Base-by-base conservation (phyloP, 2,888 invertebrate genomes). In the Pasiphila rectangulata region DNA sequence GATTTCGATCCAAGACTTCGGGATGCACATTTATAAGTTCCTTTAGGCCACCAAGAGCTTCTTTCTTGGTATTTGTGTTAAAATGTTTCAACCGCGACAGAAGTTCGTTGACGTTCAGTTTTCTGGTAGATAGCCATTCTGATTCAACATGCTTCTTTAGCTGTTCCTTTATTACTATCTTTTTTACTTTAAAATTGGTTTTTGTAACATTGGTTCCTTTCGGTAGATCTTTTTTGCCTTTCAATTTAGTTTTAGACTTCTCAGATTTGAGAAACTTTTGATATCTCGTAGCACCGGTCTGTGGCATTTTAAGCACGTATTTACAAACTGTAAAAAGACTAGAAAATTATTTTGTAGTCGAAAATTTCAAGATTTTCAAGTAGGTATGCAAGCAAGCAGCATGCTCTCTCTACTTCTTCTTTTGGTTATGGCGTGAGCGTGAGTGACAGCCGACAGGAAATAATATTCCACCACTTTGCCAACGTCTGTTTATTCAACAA, bases 181-280 rank as follows among this genome's bases (percentile, higher is more conserved):
- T 95, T 66, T 94, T 94, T 0, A 96, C 92, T 90, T 97, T 96
- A 67, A 98, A 97, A 63, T 93, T 93, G 0, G 96, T 94, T 74
- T 96, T 93, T 0, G 98, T 98, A 2, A 96, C 93, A 90, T 98
- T 98, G 39, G 94, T 92, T 4, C 96, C 96, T 86, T 96, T 97
- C 0, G 95, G 95, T 39, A 98, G 78, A 67, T 93, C 91, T 76
- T 94, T 92, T 47, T 94, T 93, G 12, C 92, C 91, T 82, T 97
- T 98, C 20, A 98, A 78, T 75, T 98, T 96, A 0, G 95, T 93
- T 90, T 98, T 98, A 0, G 95, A 92, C 71, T 96, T 97, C 75
- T 98, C 97, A 0, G 94, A 91, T 61, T 94, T 94, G 2, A 95
- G 79, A 62, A 93, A 91, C 68, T 95, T 96, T 69, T 94, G 93